phyloP scores from a whole-genome alignment of 2,888 invertebrate species.

The Melanophora roralis region DNA sequence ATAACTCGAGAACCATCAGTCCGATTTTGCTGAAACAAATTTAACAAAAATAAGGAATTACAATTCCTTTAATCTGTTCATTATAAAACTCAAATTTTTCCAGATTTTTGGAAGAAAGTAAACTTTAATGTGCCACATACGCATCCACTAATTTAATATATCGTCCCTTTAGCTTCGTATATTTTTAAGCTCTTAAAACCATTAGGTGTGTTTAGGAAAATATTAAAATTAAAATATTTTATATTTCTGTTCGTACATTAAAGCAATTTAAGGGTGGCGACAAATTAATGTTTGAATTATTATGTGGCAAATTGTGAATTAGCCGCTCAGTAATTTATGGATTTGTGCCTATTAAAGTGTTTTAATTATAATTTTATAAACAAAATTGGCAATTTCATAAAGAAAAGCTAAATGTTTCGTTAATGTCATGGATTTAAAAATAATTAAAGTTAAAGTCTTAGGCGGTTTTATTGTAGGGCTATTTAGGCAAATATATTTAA shows the following conservation, averaged over 20 bases:
- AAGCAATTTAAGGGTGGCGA: constrained; percentile 58
- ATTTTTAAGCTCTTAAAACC: not conserved
- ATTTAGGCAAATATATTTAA: too few relatives aligned
- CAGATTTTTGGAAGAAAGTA: too few relatives aligned
- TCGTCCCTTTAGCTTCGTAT: not conserved
- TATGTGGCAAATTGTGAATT: constrained; percentile 67
- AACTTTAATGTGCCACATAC: not conserved
- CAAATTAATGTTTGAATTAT: constrained; percentile 67
- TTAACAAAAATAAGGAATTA: too few relatives aligned
- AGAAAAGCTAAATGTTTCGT: constrained; percentile 15
- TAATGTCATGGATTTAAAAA: not conserved
- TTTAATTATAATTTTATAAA: constrained; percentile 46
- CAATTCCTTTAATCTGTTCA: too few relatives aligned
- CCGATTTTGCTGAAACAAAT: too few relatives aligned
- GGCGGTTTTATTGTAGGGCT: too few relatives aligned
- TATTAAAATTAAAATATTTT: constrained; percentile 11
- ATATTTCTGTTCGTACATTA: constrained; percentile 2
- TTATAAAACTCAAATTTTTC: too few relatives aligned
- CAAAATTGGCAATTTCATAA: constrained; percentile 17
- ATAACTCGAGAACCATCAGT: too few relatives aligned
- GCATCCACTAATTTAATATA: not conserved
- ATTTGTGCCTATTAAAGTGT: constrained; percentile 53
- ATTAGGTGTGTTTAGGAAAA: constrained; percentile 9
- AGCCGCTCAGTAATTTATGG: constrained; percentile 63
- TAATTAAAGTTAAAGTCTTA: too few relatives aligned